phyloP scores from a whole-genome alignment of 1,140 invertebrate species.

The Diploscapter pachys region DNA sequence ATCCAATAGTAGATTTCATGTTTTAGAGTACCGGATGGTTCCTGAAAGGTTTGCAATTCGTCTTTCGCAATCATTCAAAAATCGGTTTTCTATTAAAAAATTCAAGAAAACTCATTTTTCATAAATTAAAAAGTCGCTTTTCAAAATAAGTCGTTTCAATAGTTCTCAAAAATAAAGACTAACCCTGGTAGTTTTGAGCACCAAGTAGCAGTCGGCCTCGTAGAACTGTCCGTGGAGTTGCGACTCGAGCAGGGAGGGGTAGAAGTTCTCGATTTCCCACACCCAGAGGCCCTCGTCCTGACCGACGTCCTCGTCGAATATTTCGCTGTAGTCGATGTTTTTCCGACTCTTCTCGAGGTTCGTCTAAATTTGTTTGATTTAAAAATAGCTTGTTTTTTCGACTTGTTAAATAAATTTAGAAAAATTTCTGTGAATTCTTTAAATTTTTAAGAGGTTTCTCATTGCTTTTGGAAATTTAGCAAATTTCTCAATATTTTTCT shows the following conservation, averaged over 20 bases:
- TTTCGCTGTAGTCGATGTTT: conserved; percentile 90
- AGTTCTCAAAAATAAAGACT: too few relatives aligned
- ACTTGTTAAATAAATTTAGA: too few relatives aligned
- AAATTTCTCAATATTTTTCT: too few relatives aligned
- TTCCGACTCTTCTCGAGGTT: conserved; percentile 67
- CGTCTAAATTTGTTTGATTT: background rate
- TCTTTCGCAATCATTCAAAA: too few relatives aligned
- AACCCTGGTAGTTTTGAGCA: conserved; percentile 76
- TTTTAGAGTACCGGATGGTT: conserved; percentile 76
- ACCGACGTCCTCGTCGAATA: conserved; percentile 95
- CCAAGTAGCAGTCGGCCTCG: conserved; percentile 97
- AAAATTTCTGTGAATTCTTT: too few relatives aligned
- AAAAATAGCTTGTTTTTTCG: too few relatives aligned
- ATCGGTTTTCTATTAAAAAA: too few relatives aligned
- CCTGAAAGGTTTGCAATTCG: conserved; percentile 60
- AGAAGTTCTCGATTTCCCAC: conserved; percentile 87
- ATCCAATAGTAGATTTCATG: conserved; percentile 99
- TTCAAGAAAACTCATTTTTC: too few relatives aligned
- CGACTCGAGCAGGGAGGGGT: conserved; percentile 79
- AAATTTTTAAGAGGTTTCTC: too few relatives aligned
- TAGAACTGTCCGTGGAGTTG: conserved; percentile 86
- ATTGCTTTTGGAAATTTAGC: too few relatives aligned
- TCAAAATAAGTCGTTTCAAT: too few relatives aligned
- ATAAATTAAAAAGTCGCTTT: too few relatives aligned
- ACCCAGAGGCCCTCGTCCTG: conserved; percentile 69